A percentile compares a stretch with the other conserved stretches of the same genome.
These are phyloP conservation scores for Eurytoma adleriae DNA, from an alignment of 2,888 invertebrate genomes.

Conservation along the genomic window DNA sequence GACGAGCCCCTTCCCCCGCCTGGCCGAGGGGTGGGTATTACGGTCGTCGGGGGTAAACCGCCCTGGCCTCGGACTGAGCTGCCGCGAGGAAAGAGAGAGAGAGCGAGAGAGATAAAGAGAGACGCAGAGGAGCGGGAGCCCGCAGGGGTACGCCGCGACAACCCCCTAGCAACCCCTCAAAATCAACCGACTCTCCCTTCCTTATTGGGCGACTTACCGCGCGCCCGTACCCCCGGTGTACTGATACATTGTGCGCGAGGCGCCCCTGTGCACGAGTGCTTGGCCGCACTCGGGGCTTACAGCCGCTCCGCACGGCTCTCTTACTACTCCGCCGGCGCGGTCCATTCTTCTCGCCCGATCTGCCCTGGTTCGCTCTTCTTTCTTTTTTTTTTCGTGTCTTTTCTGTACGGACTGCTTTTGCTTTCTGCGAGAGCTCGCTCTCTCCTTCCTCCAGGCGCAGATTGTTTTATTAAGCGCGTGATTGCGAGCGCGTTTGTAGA, in stretches of 20 bases:
- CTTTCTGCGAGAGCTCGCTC: too few species aligned
- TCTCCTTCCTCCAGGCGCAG: too few species aligned
- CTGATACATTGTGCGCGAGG: constrained; percentile 16
- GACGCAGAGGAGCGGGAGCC: constrained; percentile 71
- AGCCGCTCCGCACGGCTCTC: not conserved
- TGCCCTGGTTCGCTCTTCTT: too few species aligned
- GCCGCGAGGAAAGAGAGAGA: constrained; percentile 69
- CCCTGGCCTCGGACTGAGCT: constrained; percentile 72
- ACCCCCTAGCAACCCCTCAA: constrained; percentile 76
- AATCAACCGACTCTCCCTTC: constrained; percentile 71
- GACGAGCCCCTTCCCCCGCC: constrained; percentile 57
- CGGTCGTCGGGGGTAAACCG: constrained; percentile 68
- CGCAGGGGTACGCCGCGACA: constrained; percentile 75
- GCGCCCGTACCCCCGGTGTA: not conserved
- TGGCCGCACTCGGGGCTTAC: constrained; percentile 1
- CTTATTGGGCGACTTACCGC: constrained; percentile 57
- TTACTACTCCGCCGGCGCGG: constrained; percentile 2
- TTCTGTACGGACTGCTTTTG: too few species aligned
- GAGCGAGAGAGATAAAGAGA: constrained; percentile 74
- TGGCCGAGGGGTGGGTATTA: constrained; percentile 65
- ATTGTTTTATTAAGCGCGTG: too few species aligned
- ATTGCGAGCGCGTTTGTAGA: too few species aligned
- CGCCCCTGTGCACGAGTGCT: constrained; percentile 5
- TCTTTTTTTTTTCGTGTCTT: too few species aligned
- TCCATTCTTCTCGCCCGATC: not conserved